These are phyloP conservation scores for Reticulitermes lucifugus DNA, from an alignment of 2,888 invertebrate species.

Conservation along the genomic window DNA sequence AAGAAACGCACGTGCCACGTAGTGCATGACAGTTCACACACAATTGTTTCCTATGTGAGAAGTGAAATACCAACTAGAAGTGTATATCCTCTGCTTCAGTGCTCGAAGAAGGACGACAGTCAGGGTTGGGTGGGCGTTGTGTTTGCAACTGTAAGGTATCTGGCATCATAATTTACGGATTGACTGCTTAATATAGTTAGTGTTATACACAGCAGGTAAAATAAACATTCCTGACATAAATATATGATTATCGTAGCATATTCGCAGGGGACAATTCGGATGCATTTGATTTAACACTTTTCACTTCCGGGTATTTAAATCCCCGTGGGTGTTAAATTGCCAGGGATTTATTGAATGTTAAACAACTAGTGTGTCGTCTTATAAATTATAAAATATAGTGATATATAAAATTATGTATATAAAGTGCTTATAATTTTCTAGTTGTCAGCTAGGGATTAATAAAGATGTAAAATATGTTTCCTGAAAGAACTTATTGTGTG, in stretches of 20 bases:
- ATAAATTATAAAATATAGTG: no score
- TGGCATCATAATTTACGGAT: not conserved
- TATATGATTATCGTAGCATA: not conserved
- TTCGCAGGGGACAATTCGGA: not conserved
- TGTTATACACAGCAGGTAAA: not conserved
- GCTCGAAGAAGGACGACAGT: not conserved
- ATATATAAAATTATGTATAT: no score
- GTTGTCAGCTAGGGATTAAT: no score
- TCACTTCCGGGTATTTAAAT: no score
- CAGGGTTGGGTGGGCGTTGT: not conserved
- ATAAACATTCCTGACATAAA: not conserved
- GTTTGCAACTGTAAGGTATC: not conserved
- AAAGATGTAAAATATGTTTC: no score
- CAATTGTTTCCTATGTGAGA: not conserved
- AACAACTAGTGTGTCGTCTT: no score
- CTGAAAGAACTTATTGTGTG: no score
- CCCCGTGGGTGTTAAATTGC: no score
- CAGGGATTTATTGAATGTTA: no score
- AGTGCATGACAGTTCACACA: not conserved
- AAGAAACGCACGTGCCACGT: not conserved
- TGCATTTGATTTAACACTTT: no score
- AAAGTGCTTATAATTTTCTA: no score
- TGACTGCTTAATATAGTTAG: not conserved
- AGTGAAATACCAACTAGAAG: not conserved
- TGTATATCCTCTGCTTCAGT: not conserved